Evolutionary conservation across 2,797 vertebrate species (phyloP).

Genomic region (Pelodytes ibericus): DNA sequence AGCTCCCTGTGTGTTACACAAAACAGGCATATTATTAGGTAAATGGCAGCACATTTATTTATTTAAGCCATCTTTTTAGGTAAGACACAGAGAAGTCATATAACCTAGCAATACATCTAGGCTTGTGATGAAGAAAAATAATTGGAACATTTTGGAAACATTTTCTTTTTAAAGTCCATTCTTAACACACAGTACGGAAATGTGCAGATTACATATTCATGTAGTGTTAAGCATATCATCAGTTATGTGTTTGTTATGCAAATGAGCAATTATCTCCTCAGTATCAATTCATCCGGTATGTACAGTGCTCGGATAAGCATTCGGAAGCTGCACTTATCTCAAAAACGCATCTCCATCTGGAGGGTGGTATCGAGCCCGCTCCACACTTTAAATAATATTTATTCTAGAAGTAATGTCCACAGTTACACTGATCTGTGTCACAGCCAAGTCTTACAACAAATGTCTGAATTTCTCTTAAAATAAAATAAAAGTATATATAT

Average conservation of each 20-base stretch:
- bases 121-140: background rate
- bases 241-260: slow-evolving; percentile 5
- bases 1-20: no score
- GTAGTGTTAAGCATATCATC: slow-evolving; percentile 2
- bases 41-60: no score
- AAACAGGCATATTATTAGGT: no score
- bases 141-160: background rate
- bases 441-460: no score
- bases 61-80: no score
- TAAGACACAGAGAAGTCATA: background rate
- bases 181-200: background rate
- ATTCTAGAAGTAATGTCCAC: background rate
- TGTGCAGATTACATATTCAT: slow-evolving; percentile 5
- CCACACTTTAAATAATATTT: background rate
- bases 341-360: slow-evolving; percentile 2
- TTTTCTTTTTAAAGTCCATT: background rate
- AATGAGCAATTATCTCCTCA: slow-evolving; percentile 12
- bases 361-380: background rate
- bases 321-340: background rate
- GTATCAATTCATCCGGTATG: background rate
- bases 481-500: no score
- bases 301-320: background rate
- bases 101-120: background rate
- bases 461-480: no score
- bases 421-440: background rate